Evolutionary conservation across 2,888 invertebrate genomes (phyloP).

Genomic region (Caenorhabditis sinica): DNA sequence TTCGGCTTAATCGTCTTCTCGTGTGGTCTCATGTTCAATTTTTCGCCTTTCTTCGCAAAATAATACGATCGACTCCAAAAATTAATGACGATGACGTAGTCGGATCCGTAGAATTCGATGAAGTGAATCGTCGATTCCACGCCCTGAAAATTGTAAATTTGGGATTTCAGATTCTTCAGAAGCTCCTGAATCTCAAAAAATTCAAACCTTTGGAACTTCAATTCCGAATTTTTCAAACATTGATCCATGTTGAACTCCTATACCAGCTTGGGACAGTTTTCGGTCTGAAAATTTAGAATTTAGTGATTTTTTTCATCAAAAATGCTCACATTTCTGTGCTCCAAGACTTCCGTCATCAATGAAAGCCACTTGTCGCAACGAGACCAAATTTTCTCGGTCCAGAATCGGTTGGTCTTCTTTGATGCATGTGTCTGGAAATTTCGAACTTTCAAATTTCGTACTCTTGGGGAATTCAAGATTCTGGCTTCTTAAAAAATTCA

Average conservation of each 20-base stretch:
- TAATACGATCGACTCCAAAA: constrained; percentile 37
- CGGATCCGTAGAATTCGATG: not conserved
- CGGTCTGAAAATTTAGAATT: not conserved
- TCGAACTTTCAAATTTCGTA: not conserved
- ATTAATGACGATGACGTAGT: constrained; percentile 33
- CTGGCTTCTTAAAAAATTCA: too few relatives aligned
- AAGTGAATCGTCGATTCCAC: constrained; percentile 33
- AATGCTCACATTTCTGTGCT: not conserved
- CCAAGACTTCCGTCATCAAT: constrained; percentile 14
- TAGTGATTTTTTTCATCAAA: too few relatives aligned
- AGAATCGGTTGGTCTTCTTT: constrained; percentile 19
- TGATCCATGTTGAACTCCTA: constrained; percentile 9
- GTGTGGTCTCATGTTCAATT: not conserved
- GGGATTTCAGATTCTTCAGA: too few relatives aligned
- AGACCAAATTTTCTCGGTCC: constrained; percentile 9
- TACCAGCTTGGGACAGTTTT: constrained; percentile 1
- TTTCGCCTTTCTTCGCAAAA: constrained; percentile 22
- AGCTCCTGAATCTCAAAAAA: too few relatives aligned
- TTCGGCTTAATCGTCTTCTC: constrained; percentile 7
- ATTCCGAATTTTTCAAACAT: not conserved
- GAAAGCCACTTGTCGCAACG: constrained; percentile 6
- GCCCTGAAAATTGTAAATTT: constrained; percentile 13
- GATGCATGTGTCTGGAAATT: constrained; percentile 9
- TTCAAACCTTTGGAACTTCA: not conserved
- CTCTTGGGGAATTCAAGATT: not conserved